Base-by-base conservation (phyloP, 2,113 vertebrate species). In the Eudyptes chrysolophus region DNA sequence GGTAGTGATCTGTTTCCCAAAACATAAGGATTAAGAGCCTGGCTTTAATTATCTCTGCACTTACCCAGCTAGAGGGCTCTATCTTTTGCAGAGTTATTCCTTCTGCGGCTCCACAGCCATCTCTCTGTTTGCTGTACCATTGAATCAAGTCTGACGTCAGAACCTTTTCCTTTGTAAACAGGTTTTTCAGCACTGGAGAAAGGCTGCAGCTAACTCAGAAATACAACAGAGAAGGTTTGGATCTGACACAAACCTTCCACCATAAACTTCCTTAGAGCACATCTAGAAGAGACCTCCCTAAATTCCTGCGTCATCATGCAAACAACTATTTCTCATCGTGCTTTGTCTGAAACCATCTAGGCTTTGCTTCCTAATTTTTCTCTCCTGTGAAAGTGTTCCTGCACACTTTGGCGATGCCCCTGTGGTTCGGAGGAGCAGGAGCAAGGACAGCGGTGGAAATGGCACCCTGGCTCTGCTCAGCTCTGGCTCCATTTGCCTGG, bases 391-490 rank as follows among this genome's bases (percentile, higher is more conserved):
- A 77, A 48, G 22, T 3, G 7, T 40, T 69, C 36, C 64, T 70
- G 49, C 21, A 46, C 0, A 2, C 20, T 83, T 79, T 49, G 36
- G 54, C 2, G 2, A 57, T 29, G 11, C 14, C 17, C 16, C 25
- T 29, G 6, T 7, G 13, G 20, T 27, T 25, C 1, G 0, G 14
- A 12, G 58, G 58, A 54, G 13, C 19, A 71, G 77, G 24, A 80
- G 6, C 26, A 62, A 9, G 16, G 27, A 29, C 21, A 46, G 40
- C 0, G 2, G 24, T 3, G 3, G 8, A 61, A 46, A 11, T 18
- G 40, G 29, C 26, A 49, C 20, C 34, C 10, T 19, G n/a, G n/a
- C 6, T 78, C 54, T 48, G 34, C 49, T 62, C 44, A 24, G 42
- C 40, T 36, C 42, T 40, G 51, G 14, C 48, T 92, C 92, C 4